Percentiles rank a stretch among this genome's conserved stretches.
Evolutionary conservation across 2,113 vertebrate species (phyloP).

Genomic region (Phodopus roborovskii): DNA sequence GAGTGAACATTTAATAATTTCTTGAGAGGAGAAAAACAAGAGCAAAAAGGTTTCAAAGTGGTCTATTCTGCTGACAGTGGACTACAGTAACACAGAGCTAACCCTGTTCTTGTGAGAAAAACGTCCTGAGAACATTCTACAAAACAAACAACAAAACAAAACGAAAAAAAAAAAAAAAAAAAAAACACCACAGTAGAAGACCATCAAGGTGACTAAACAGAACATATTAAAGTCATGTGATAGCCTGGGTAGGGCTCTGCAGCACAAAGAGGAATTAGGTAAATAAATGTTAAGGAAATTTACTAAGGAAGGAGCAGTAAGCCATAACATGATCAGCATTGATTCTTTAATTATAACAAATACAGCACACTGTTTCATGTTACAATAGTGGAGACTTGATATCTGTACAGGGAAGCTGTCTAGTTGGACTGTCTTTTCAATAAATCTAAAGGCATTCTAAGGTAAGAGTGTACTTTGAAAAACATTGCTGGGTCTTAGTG

Average conservation of each 20-base stretch:
- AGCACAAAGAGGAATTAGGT: not conserved
- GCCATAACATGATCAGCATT: not conserved
- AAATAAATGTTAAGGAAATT: not conserved
- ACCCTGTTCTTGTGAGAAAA: not conserved
- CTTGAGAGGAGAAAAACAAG: not conserved
- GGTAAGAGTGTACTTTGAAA: not conserved
- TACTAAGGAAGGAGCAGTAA: not conserved
- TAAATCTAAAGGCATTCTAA: not conserved
- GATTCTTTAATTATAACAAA: not conserved
- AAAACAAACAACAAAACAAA: not conserved
- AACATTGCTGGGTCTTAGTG: not conserved
- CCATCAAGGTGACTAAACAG: not conserved
- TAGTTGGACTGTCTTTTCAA: not conserved
- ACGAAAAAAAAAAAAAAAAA: no score
- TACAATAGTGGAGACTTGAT: not conserved
- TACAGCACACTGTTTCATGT: not conserved
- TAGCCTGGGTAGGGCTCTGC: not conserved
- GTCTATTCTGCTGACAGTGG: not conserved
- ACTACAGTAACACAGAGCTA: not conserved
- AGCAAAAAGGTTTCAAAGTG: not conserved
- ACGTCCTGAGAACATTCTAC: not conserved
- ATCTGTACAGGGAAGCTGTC: not conserved
- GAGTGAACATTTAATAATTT: not conserved
- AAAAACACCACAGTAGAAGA: not conserved
- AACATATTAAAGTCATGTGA: not conserved